Conservation (phyloP, 2,888 invertebrate species). For the Palloptera scutellata region DNA sequence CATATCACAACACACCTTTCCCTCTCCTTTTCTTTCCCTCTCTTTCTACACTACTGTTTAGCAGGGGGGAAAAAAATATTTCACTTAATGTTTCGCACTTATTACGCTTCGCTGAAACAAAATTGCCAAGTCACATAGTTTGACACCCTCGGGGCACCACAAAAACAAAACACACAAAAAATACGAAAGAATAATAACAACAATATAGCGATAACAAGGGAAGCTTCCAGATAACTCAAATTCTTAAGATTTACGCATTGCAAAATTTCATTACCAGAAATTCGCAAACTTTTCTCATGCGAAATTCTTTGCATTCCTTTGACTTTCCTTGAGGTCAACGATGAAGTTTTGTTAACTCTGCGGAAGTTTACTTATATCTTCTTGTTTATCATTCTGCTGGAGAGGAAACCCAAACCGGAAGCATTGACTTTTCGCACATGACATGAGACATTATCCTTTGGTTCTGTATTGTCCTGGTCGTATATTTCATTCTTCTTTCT, state of each 20-base stretch:
- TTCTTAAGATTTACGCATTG: not conserved
- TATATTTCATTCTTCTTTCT: no score
- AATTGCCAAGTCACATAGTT: conserved; percentile 49
- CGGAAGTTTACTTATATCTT: not conserved
- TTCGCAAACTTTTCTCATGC: conserved; percentile 2
- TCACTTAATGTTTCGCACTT: conserved; percentile 44
- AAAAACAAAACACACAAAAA: conserved; percentile 23
- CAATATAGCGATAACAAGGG: not conserved
- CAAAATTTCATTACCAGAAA: not conserved
- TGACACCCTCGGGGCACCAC: conserved; percentile 43
- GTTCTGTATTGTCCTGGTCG: no score
- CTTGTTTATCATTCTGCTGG: no score
- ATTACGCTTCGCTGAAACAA: conserved; percentile 44
- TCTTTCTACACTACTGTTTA: not conserved
- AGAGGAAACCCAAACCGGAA: conserved; percentile 29
- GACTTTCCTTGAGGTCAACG: not conserved
- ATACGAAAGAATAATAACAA: not conserved
- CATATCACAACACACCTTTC: not conserved
- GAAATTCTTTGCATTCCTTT: conserved; percentile 12
- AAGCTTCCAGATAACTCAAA: no score
- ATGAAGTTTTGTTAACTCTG: conserved; percentile 12
- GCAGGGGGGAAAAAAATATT: conserved; percentile 31
- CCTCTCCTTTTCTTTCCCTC: not conserved
- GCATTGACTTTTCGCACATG: conserved; percentile 42
- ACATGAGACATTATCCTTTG: conserved; percentile 31